Conservation (phyloP, 1,140 invertebrate species). For the Hermatobates lingyangjiaoensis region DNA sequence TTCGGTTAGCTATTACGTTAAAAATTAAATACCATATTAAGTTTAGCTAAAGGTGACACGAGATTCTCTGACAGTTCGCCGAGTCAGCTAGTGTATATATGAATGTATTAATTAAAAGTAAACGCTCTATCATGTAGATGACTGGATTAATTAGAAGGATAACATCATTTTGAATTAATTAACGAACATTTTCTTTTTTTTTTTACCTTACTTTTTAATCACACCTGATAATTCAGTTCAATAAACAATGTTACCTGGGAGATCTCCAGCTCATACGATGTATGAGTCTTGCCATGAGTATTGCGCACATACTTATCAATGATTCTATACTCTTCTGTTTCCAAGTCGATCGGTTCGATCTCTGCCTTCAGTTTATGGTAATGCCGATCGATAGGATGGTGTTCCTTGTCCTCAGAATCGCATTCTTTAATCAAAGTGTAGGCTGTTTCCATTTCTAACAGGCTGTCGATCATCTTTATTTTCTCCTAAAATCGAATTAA, state of each 20-base stretch:
- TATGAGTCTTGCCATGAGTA: constrained; percentile 75
- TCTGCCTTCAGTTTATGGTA: constrained; percentile 79
- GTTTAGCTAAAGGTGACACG: too few relatives aligned
- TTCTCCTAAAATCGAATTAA: constrained; percentile 36
- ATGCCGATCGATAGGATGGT: constrained; percentile 63
- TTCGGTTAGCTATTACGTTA: too few relatives aligned
- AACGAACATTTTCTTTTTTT: too few relatives aligned
- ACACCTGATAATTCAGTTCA: constrained; percentile 1
- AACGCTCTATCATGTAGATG: too few relatives aligned
- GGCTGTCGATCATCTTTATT: constrained; percentile 71
- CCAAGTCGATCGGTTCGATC: constrained; percentile 51
- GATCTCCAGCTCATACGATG: constrained; percentile 52
- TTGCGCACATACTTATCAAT: constrained; percentile 63
- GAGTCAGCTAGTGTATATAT: too few relatives aligned
- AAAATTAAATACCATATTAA: too few relatives aligned
- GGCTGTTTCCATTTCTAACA: constrained; percentile 88
- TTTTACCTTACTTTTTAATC: too few relatives aligned
- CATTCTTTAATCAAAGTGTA: constrained; percentile 61
- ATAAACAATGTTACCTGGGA: constrained; percentile 32
- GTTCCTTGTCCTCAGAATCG: constrained; percentile 23
- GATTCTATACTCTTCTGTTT: constrained; percentile 51
- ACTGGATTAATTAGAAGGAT: too few relatives aligned
- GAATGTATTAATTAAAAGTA: too few relatives aligned
- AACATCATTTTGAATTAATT: too few relatives aligned
- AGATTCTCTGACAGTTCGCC: too few relatives aligned